Conservation (phyloP, 2,797 vertebrate species). For the Pseudotriccus pelzelni region DNA sequence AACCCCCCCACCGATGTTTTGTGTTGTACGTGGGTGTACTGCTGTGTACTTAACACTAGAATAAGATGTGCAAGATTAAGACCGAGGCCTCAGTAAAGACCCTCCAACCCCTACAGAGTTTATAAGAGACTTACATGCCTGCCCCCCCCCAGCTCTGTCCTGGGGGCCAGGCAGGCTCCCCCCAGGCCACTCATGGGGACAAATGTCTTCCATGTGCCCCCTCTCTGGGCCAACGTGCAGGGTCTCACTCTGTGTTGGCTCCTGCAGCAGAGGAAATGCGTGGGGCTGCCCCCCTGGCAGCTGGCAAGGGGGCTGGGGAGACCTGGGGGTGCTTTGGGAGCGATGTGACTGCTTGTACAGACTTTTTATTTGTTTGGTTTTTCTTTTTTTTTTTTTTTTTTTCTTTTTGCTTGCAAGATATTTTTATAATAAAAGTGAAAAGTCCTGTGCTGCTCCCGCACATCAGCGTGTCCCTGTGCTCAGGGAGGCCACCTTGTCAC, state of each 20-base stretch:
- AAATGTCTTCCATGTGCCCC: neutral
- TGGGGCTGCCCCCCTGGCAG: neutral
- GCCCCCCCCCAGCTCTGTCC: neutral
- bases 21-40: conserved; percentile 66
- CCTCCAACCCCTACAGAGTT: neutral
- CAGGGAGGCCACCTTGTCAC: neutral
- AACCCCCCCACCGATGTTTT: neutral
- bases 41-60: conserved; percentile 69
- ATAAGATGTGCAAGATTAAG: conserved; percentile 54
- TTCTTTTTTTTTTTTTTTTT: neutral
- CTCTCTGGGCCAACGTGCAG: fast-evolving
- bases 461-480: neutral
- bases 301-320: neutral
- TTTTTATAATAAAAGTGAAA: conserved; percentile 84
- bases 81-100: neutral
- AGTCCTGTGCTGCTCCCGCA: conserved; percentile 9
- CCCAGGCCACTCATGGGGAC: neutral
- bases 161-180: neutral
- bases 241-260: neutral
- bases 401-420: conserved; percentile 78
- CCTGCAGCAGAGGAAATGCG: neutral
- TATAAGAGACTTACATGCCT: neutral
- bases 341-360: conserved; percentile 72
- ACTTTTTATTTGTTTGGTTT: neutral
- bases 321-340: conserved; percentile 40